These are phyloP conservation scores for Teleogryllus oceanicus DNA, from an alignment of 2,888 invertebrate species.

Conservation along the genomic window DNA sequence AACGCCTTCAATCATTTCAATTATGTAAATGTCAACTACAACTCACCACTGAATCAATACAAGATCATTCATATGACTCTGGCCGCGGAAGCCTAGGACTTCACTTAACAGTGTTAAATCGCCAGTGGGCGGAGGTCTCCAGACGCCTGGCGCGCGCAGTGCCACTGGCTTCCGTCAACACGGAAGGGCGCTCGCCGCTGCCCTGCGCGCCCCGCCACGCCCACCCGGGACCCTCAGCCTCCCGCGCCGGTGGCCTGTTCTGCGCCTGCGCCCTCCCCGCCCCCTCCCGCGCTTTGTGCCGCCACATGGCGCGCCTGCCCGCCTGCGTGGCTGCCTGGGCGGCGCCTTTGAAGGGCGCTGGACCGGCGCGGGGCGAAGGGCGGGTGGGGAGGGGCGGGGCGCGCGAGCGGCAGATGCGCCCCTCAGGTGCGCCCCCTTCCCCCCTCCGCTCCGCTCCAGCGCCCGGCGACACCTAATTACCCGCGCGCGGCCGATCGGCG, in stretches of 20 bases:
- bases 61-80: too few species aligned
- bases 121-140: too few species aligned
- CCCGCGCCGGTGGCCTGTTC: not conserved
- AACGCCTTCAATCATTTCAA: too few species aligned
- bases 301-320: not conserved
- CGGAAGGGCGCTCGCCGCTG: too few species aligned
- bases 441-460: not conserved
- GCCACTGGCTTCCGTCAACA: too few species aligned
- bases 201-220: too few species aligned
- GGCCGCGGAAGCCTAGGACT: too few species aligned
- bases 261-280: not conserved
- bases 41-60: too few species aligned
- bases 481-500: not conserved
- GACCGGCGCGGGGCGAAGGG: not conserved
- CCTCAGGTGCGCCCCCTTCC: too few species aligned
- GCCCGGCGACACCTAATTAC: constrained; percentile 2
- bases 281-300: not conserved
- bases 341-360: not conserved
- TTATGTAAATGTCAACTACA: too few species aligned
- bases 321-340: not conserved
- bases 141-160: too few species aligned
- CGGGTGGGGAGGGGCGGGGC: not conserved
- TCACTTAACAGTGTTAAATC: too few species aligned
- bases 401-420: not conserved
- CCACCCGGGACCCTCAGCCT: not conserved